A percentile compares a stretch with the other conserved stretches of the same genome.
Evolutionary conservation across 1,140 invertebrate species (phyloP).

Genomic region (Melitaea cinxia): DNA sequence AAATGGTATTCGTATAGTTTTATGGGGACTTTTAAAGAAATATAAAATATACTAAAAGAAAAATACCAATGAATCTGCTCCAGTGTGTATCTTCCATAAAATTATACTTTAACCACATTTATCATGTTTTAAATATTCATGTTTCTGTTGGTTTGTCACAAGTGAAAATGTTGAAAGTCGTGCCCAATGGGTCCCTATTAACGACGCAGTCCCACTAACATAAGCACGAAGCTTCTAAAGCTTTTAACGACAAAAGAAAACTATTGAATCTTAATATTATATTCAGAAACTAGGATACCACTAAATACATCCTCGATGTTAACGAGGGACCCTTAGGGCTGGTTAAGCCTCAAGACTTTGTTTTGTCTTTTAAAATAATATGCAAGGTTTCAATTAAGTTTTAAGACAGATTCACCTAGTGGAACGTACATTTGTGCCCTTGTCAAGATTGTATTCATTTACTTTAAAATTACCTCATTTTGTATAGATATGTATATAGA

Average conservation of each 20-base stretch:
- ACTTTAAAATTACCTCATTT: not conserved
- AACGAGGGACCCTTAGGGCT: conserved; percentile 14
- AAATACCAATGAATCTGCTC: no score
- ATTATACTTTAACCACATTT: not conserved
- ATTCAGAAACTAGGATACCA: no score
- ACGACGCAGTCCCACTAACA: not conserved
- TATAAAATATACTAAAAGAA: not conserved
- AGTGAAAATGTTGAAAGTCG: conserved; percentile 1
- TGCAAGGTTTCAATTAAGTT: conserved; percentile 55
- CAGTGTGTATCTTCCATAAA: not conserved
- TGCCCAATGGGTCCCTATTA: conserved; percentile 14
- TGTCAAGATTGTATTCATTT: not conserved
- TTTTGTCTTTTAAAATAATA: conserved; percentile 35
- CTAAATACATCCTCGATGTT: not conserved
- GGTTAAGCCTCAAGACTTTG: conserved; percentile 21
- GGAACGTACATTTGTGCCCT: not conserved
- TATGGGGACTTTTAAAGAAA: not conserved
- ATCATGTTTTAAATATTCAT: not conserved
- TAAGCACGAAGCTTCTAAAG: conserved; percentile 1
- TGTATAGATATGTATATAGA: not conserved
- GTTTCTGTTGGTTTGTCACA: not conserved
- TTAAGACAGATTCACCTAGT: conserved; percentile 47
- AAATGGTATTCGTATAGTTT: not conserved
- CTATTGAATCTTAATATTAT: no score
- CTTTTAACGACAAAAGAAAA: not conserved